phyloP scores from a whole-genome alignment of 35 echinoderm and acorn worm genomes.

The Amphiura filiformis region DNA sequence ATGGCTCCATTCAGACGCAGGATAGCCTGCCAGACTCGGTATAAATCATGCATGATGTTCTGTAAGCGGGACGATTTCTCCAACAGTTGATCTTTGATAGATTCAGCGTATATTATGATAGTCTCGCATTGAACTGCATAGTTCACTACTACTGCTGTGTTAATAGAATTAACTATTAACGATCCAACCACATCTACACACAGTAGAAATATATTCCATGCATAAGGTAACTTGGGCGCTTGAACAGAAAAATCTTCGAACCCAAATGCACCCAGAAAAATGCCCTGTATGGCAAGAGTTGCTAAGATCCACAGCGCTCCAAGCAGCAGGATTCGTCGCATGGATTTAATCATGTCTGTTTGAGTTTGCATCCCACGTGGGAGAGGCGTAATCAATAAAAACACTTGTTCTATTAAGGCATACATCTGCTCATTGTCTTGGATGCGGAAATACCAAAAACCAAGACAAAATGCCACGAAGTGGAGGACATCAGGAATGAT shows the following conservation, averaged over 20 bases:
- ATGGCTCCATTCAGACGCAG: slow-evolving; percentile 47
- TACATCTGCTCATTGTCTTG: slow-evolving; percentile 52
- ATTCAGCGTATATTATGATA: slow-evolving; percentile 26
- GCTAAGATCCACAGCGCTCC: slow-evolving; percentile 26
- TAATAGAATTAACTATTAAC: slow-evolving; percentile 26
- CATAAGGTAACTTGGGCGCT: neutral
- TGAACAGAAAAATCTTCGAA: neutral
- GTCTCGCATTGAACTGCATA: slow-evolving; percentile 54
- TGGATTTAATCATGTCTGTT: neutral
- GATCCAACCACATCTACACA: slow-evolving; percentile 24
- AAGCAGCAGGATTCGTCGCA: slow-evolving; percentile 1
- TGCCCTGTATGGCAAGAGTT: neutral
- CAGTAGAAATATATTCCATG: slow-evolving; percentile 31
- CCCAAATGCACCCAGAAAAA: slow-evolving; percentile 32
- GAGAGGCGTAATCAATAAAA: neutral
- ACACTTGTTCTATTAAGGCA: slow-evolving; percentile 11
- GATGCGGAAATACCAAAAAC: slow-evolving; percentile 27
- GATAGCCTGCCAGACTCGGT: slow-evolving; percentile 39
- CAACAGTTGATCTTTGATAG: slow-evolving; percentile 7
- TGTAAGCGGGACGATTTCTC: slow-evolving; percentile 28
- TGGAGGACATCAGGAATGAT: slow-evolving; percentile 35
- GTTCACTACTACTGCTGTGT: slow-evolving; percentile 45
- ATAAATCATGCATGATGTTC: slow-evolving; percentile 34
- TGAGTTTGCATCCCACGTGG: neutral
- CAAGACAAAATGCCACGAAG: slow-evolving; percentile 42